Evolutionary conservation across 2,888 invertebrate species (phyloP).

Genomic region (Caenorhabditis virilis): DNA sequence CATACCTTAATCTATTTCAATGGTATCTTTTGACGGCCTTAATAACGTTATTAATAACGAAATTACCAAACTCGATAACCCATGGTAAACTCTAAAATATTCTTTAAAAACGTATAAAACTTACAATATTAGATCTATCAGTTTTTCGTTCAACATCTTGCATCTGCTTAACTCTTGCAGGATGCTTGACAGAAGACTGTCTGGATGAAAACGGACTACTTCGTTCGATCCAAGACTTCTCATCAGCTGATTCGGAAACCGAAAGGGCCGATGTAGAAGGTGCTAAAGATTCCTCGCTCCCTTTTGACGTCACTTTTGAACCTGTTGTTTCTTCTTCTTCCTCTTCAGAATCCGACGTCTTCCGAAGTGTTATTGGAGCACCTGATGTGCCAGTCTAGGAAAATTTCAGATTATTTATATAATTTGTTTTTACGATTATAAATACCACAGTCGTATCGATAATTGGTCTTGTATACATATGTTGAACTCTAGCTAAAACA

Average conservation of each 20-base stretch:
- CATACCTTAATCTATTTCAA: too few relatives aligned
- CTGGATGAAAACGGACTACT: constrained; percentile 26
- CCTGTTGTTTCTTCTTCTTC: constrained; percentile 1
- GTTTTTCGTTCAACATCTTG: constrained; percentile 15
- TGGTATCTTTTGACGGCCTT: too few relatives aligned
- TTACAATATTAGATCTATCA: constrained; percentile 27
- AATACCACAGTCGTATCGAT: constrained; percentile 11
- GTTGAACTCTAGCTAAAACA: constrained; percentile 57
- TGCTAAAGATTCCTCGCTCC: constrained; percentile 16
- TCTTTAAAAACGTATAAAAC: too few relatives aligned
- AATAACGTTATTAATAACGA: too few relatives aligned
- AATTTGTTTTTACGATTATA: not conserved
- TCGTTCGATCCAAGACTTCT: constrained; percentile 21
- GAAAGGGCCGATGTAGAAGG: constrained; percentile 10
- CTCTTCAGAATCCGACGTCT: constrained; percentile 26
- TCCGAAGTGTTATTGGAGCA: constrained; percentile 33
- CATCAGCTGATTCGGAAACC: constrained; percentile 25
- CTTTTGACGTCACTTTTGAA: not conserved
- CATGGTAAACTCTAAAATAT: not conserved
- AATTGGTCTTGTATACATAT: constrained; percentile 45
- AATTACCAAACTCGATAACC: too few relatives aligned
- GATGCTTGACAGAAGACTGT: constrained; percentile 18
- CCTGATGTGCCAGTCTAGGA: constrained; percentile 3
- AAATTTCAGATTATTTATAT: not conserved
- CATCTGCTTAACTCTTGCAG: not conserved